Conservation (phyloP, 2,113 vertebrate species). For the Platycercus adscitus region DNA sequence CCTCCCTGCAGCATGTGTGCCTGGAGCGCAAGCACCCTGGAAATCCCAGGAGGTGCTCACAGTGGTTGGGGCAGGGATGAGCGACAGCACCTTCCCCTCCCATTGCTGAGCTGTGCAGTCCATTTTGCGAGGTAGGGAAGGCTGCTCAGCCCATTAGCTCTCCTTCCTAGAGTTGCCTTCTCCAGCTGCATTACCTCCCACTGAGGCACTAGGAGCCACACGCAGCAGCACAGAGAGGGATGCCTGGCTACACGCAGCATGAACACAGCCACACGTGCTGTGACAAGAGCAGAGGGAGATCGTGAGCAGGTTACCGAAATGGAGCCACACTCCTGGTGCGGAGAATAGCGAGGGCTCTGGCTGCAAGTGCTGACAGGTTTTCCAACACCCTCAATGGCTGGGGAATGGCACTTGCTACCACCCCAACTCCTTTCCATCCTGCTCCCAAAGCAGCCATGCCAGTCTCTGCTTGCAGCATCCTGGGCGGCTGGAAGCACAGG, state of each 20-base stretch:
- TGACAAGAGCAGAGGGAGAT: neutral
- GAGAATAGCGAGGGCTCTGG: neutral
- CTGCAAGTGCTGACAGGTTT: neutral
- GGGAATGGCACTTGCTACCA: accelerated
- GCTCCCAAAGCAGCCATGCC: neutral
- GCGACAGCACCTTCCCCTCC: accelerated
- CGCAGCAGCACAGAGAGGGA: neutral
- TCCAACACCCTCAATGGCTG: neutral
- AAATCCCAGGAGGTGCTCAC: neutral
- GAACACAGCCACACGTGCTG: neutral
- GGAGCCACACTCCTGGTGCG: accelerated
- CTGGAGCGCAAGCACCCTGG: neutral
- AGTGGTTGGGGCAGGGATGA: accelerated
- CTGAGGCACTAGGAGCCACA: neutral
- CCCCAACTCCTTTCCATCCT: neutral
- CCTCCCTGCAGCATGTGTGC: accelerated
- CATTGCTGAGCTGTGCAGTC: accelerated
- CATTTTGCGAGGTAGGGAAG: neutral
- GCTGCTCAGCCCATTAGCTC: neutral
- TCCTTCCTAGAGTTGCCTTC: neutral
- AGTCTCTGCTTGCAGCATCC: neutral
- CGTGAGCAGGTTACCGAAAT: accelerated
- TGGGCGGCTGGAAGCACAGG: neutral
- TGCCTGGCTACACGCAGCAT: neutral
- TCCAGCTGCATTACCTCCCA: neutral